phyloP scores from a whole-genome alignment of 2,888 invertebrate genomes.

The Mythimna pallens region DNA sequence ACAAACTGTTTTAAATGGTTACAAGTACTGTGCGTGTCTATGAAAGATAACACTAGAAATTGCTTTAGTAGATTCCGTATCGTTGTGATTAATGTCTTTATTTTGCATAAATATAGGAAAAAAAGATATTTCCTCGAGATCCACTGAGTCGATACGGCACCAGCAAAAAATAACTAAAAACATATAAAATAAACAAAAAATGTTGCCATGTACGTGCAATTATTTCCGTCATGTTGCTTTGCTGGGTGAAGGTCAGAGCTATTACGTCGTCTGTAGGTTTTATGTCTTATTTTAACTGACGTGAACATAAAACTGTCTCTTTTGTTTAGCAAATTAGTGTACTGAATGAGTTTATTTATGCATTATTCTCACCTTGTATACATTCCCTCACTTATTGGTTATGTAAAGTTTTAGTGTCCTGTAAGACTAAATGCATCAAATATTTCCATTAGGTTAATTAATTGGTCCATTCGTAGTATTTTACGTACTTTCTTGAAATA shows the following conservation, averaged over 20 bases:
- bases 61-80: neutral
- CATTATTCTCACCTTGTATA: neutral
- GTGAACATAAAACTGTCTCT: slow-evolving; percentile 42
- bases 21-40: slow-evolving; percentile 8
- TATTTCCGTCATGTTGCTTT: slow-evolving; percentile 73
- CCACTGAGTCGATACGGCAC: slow-evolving; percentile 41
- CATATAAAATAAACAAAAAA: slow-evolving; percentile 64
- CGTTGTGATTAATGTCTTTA: slow-evolving; percentile 13
- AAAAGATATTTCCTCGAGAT: slow-evolving; percentile 6
- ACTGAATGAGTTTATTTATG: slow-evolving; percentile 20
- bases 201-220: slow-evolving; percentile 71
- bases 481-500: no score
- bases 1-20: slow-evolving; percentile 21
- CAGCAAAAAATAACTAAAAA: slow-evolving; percentile 40
- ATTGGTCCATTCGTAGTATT: no score
- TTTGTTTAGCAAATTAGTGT: slow-evolving; percentile 22
- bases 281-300: slow-evolving; percentile 60
- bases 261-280: slow-evolving; percentile 73
- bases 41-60: slow-evolving; percentile 17
- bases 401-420: no score
- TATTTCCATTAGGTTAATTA: no score
- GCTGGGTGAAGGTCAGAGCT: slow-evolving; percentile 75
- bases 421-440: no score
- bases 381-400: no score
- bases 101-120: slow-evolving; percentile 3